phyloP scores from a whole-genome alignment of 2,113 vertebrate genomes.

The Micromys minutus region DNA sequence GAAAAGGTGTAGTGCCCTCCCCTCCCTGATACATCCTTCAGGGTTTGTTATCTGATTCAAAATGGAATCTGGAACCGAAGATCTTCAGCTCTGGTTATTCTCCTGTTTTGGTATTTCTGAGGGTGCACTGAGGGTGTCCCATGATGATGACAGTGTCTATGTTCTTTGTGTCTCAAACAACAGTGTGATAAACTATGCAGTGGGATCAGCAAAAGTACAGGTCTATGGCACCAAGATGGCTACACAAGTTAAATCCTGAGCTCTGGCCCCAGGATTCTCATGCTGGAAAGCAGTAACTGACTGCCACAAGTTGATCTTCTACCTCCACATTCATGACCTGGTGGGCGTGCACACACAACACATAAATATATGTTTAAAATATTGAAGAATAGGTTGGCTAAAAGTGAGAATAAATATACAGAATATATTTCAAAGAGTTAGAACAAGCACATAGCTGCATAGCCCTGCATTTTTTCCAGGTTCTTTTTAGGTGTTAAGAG shows the following conservation, averaged over 20 bases:
- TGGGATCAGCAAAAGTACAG: background rate
- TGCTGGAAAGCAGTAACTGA: background rate
- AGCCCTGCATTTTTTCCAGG: background rate
- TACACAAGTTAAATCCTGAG: background rate
- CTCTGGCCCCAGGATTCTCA: background rate
- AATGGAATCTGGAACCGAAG: constrained; percentile 8
- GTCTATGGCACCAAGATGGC: background rate
- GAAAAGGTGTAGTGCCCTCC: background rate
- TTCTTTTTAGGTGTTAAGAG: background rate
- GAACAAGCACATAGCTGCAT: background rate
- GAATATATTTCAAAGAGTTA: background rate
- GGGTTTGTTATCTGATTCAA: background rate
- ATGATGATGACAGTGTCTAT: background rate
- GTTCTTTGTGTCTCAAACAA: background rate
- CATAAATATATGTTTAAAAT: background rate
- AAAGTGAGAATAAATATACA: background rate
- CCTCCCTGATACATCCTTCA: background rate
- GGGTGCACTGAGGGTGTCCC: background rate
- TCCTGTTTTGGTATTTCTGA: background rate
- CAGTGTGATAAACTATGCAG: background rate
- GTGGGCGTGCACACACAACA: background rate
- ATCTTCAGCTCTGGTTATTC: background rate
- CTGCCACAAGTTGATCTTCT: too few relatives aligned
- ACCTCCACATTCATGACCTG: background rate
- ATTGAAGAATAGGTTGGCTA: background rate